Evolutionary conservation across 2,797 vertebrate species (phyloP), one percentile per base, ranked within the genome.

Genomic region (Phrynocephalus forsythii): DNA sequence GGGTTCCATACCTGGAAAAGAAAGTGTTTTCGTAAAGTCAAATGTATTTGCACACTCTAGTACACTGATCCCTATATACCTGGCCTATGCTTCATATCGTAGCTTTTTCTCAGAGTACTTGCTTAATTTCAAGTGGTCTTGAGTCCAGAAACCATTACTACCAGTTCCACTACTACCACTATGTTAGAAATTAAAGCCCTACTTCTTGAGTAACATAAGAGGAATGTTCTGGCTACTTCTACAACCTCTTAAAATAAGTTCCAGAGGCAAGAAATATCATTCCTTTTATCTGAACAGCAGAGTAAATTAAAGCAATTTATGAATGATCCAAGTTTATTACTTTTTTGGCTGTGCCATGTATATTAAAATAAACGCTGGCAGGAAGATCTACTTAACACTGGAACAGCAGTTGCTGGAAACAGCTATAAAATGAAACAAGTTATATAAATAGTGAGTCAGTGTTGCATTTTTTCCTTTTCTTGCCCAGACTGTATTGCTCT

Each of bases 261-360:
- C 63, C 83, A 48, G 86, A 89, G 68, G 50, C 84, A 86, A 77
- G 4, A 87, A 71, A 87, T 83, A 30, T 16, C 1, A 6, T 50
- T 85, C 91, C 85, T 86, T 88, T 18, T 87, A 94, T 76, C 88
- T 89, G 86, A 94, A 81, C 75, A 92, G 78, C 67, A 91, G 89
- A 92, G 79, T 92, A 87, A 88, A 87, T 91, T 90, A 88, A 88
- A 93, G 89, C 92, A 94, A 85, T 77, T 91, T 94, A 93, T 86
- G 91, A 95, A 93, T 90, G 79, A 95, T 91, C 92, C 93, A 91
- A 90, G 86, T 94, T 95, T 95, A 94, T 95, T 94, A 91, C 95
- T 95, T 92, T 92, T 87, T 91, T 94, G 71, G 87, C 89, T 93
- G 90, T 95, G 92, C 88, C 88, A 91, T 89, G 79, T 91, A 94